These are phyloP conservation scores for Herpailurus yagouaroundi DNA, from an alignment of 2,113 vertebrate species.

Conservation along the genomic window DNA sequence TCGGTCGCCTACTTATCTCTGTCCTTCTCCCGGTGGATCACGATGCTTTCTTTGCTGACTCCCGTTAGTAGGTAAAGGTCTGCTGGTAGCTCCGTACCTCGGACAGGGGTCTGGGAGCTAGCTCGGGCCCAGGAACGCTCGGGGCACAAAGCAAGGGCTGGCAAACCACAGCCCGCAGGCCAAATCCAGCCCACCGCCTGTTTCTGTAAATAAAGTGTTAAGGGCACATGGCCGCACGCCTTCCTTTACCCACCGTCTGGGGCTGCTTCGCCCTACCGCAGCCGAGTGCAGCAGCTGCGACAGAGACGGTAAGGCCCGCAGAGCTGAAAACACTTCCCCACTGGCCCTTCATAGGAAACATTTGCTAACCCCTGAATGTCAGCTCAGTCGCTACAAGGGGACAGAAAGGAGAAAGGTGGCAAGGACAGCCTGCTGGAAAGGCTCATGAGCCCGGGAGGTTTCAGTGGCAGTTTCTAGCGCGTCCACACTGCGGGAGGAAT, in stretches of 20 bases:
- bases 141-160: neutral
- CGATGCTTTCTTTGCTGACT: neutral
- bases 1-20: neutral
- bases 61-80: neutral
- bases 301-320: neutral
- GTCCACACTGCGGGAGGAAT: neutral
- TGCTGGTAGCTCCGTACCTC: neutral
- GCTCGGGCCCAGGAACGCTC: neutral
- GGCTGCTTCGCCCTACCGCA: neutral
- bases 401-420: neutral
- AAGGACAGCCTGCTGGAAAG: neutral
- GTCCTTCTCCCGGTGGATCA: neutral
- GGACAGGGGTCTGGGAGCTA: neutral
- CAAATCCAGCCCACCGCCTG: neutral
- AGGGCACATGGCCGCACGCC: neutral
- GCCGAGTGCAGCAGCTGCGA: neutral
- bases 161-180: neutral
- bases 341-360: neutral
- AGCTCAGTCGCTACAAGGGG: neutral
- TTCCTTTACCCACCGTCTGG: neutral
- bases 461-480: neutral
- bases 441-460: neutral
- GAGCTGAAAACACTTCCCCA: neutral
- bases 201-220: neutral
- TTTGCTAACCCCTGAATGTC: neutral